phyloP scores from a whole-genome alignment of 2,797 vertebrate genomes.

The Falco cherrug region DNA sequence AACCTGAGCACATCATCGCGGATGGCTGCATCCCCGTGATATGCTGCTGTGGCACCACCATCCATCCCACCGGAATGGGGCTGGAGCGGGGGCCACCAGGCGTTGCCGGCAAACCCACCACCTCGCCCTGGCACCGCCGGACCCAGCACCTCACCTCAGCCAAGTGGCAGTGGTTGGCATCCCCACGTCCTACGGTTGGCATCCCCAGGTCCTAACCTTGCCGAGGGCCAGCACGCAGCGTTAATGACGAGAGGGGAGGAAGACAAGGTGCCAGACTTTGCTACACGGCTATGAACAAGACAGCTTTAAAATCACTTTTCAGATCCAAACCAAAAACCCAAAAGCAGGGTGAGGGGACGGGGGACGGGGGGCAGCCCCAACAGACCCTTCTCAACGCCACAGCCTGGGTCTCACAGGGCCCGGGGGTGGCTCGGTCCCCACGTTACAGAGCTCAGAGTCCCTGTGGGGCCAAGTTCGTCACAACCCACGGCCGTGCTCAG shows the following conservation, averaged over 20 bases:
- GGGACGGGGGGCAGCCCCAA: not conserved
- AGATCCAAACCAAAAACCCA: not conserved
- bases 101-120: accelerated
- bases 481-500: accelerated
- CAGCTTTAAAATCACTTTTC: not conserved
- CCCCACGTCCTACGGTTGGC: not conserved
- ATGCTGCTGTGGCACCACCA: no score
- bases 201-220: no score
- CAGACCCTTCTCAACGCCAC: not conserved
- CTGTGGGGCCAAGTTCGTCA: not conserved
- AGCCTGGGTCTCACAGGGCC: no score
- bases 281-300: not conserved
- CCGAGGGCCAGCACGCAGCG: not conserved
- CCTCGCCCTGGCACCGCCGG: accelerated
- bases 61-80: not conserved
- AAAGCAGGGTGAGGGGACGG: not conserved
- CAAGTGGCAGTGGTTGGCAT: not conserved
- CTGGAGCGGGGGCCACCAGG: not conserved
- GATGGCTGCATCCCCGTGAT: not conserved
- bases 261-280: not conserved
- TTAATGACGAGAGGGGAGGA: not conserved
- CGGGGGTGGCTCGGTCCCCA: accelerated
- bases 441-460: not conserved
- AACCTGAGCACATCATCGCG: accelerated
- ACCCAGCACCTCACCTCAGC: not conserved